A percentile compares a stretch with the other conserved stretches of the same genome.
Evolutionary conservation across 1,140 invertebrate species (phyloP).

Genomic region (Neodiprion lecontei): DNA sequence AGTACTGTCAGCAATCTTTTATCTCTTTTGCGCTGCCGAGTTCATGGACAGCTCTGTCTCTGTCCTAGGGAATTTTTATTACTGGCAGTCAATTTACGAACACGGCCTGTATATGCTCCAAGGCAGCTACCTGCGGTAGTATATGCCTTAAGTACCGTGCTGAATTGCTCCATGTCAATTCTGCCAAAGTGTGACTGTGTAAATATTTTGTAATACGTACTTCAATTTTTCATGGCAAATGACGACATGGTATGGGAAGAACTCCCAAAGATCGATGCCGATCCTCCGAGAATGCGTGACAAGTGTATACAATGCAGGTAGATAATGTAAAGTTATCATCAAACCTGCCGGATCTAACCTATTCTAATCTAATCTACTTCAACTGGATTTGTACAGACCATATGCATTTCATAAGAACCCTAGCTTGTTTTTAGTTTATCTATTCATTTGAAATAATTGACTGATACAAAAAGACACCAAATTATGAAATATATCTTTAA

Average conservation of each 20-base stretch:
- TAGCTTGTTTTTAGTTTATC: slow-evolving; percentile 9
- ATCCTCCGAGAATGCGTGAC: slow-evolving; percentile 75
- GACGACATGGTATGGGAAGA: slow-evolving; percentile 70
- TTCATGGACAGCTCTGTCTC: too few relatives aligned
- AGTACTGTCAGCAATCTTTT: too few relatives aligned
- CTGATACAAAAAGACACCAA: slow-evolving; percentile 11
- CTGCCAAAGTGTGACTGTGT: too few relatives aligned
- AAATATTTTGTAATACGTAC: too few relatives aligned
- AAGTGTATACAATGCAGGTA: slow-evolving; percentile 77
- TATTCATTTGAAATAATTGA: slow-evolving; percentile 17
- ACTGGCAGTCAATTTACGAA: too few relatives aligned
- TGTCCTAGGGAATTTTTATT: too few relatives aligned
- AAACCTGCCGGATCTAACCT: slow-evolving; percentile 17
- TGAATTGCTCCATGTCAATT: too few relatives aligned
- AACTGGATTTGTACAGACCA: slow-evolving; percentile 15
- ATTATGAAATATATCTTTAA: slow-evolving; percentile 38
- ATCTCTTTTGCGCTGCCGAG: too few relatives aligned
- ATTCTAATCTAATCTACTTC: too few relatives aligned
- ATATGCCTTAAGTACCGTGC: too few relatives aligned
- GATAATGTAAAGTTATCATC: slow-evolving; percentile 40
- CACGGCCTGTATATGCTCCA: too few relatives aligned
- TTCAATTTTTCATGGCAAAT: slow-evolving; percentile 41
- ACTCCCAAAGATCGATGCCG: slow-evolving; percentile 73
- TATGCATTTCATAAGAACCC: slow-evolving; percentile 11
- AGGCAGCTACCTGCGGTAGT: too few relatives aligned